Base-by-base conservation (phyloP, 2,888 invertebrate genomes). In the Diploptera punctata region DNA sequence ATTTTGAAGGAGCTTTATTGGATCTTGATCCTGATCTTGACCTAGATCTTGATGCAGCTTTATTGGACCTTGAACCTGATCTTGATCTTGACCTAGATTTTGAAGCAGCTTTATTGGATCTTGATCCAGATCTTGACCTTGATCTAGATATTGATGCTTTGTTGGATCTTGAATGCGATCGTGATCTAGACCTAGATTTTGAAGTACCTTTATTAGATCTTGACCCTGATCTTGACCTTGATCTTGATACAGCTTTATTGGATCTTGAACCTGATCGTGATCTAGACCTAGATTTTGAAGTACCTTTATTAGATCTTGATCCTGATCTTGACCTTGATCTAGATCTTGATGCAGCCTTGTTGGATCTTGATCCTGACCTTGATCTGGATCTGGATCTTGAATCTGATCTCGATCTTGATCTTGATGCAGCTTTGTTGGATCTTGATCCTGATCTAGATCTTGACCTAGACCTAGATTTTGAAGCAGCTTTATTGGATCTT, bases 61-160 rank as follows among this genome's bases (percentile, higher is more conserved):
- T 52, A 3, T 80, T 79, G 1, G 82, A 81, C 68, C 81, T 76
- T 74, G 76, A 77, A 44, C 77, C 61, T 52, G 79, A 78, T 60
- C 72, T 73, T 13, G 78, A 78, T 69, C 61, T 60, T 38, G 68
- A 71, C 54, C 21, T 21, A 0, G 33, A 49, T 2, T 16, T 18
- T 38, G 68, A 71, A 60, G 24, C 19, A 29, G 31, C 18, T 26
- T 31, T 26, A 18, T 60, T 26, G 70, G 74, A 75, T 75, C 76
- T 76, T 29, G 72, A 72, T 3, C 52, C 78, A 0, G 82, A 81
- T 19, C 80, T 76, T 21, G 78, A 77, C 65, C 77, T 75, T n/a
- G 77, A 76, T 61, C 76, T 73, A 13, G 78, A 77, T n/a, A n/a
- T n/a, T 13, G 75, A 61, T 1, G 79, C 31, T 60, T 77, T 78